Conservation (phyloP, 2,113 vertebrate species). For the Raphicerus campestris region DNA sequence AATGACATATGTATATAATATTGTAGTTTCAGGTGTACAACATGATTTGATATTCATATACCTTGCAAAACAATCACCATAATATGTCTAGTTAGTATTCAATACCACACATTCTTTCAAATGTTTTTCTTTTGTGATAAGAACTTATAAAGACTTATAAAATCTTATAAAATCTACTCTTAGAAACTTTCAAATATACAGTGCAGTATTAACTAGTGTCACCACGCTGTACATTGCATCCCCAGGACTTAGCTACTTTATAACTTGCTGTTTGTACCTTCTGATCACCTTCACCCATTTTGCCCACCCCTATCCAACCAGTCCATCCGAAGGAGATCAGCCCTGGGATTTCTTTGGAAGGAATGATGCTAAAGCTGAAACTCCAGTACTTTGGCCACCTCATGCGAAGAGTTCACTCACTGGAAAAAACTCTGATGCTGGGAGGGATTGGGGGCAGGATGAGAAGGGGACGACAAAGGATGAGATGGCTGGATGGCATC, state of each 20-base stretch:
- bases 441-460: too few species aligned
- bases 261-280: not conserved
- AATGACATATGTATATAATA: not conserved
- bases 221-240: not conserved
- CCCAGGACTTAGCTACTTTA: not conserved
- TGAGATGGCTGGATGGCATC: too few species aligned
- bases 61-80: not conserved
- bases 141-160: not conserved
- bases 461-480: too few species aligned
- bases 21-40: not conserved
- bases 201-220: not conserved
- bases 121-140: not conserved
- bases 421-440: too few species aligned
- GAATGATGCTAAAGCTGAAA: too few species aligned
- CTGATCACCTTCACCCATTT: not conserved
- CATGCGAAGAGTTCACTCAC: too few species aligned
- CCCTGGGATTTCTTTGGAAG: too few species aligned
- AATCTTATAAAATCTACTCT: not conserved
- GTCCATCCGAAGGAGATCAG: too few species aligned
- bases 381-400: too few species aligned
- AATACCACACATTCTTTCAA: not conserved
- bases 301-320: not conserved
- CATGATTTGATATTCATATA: not conserved
- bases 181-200: not conserved
- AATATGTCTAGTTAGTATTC: not conserved